Percentiles rank a stretch among this genome's conserved stretches.
These are phyloP conservation scores for Tiphia femorata DNA, from an alignment of 2,888 invertebrate species.

Conservation along the genomic window DNA sequence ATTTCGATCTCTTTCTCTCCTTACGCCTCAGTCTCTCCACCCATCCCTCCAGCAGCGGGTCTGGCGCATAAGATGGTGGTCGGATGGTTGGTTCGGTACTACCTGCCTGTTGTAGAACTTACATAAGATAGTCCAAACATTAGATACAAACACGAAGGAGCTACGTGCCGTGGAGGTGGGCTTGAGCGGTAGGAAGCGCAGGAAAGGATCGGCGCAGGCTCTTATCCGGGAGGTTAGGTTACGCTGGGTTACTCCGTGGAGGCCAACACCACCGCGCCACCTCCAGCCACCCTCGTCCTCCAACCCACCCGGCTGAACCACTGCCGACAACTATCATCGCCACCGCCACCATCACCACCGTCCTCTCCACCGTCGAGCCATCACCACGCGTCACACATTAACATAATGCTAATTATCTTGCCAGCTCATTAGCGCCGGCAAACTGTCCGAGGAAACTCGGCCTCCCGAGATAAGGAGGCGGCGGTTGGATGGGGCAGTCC, in stretches of 20 bases:
- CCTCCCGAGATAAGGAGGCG: conserved; percentile 62
- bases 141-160: conserved; percentile 49
- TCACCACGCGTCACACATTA: conserved; percentile 62
- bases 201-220: conserved; percentile 36
- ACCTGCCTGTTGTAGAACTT: conserved; percentile 39
- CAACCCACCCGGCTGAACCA: no score
- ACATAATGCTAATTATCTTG: conserved; percentile 69
- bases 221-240: conserved; percentile 53
- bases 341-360: no score
- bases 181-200: conserved; percentile 8
- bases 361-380: no score
- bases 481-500: conserved; percentile 25
- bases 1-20: no score
- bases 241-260: conserved; percentile 51
- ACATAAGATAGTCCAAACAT: conserved; percentile 60
- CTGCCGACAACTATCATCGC: no score
- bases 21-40: no score
- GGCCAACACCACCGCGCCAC: conserved; percentile 23
- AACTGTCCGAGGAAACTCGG: conserved; percentile 68
- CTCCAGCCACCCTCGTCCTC: no score
- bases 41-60: no score
- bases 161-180: background rate
- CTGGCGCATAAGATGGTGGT: conserved; percentile 6
- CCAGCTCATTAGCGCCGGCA: conserved; percentile 68
- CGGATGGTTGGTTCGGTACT: background rate